Evolutionary conservation across 2,888 invertebrate genomes (phyloP), one percentile per base, ranked within the genome.

Genomic region (Cryptophagus acutangulus): DNA sequence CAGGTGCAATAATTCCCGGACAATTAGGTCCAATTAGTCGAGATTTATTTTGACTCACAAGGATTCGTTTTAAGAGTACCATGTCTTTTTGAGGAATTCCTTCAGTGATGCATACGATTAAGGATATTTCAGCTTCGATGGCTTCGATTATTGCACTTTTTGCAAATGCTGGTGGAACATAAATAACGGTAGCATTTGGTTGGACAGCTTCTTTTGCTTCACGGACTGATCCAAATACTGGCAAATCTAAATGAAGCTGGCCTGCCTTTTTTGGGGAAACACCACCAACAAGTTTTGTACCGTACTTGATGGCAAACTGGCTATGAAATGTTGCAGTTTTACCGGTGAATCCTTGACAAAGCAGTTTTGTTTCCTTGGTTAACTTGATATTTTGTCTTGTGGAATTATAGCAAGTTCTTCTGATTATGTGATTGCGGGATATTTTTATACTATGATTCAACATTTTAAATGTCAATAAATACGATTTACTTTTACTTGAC

Each of bases 11-110:
- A 48, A 89, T 81, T 51, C 65, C 88, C 5, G 88, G 88, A 66
- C 88, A 89, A 65, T 89, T 90, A 2, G 88, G 89, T 1, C 89
- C 88, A 51, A 89, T 76, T 8, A 90, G 71, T 50, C 88, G 73
- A 1, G 82, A 80, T 64, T 84, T 85, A 57, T 69, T 73, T 64
- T 88, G 86, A 54, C 73, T 63, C 1, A 75, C 48, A 13, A 82
- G 67, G 24, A 71, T 69, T 48, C 79, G 73, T 63, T 85, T 86
- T 4, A 90, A 83, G 58, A 76, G 74, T 8, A 88, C 87, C 88
- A 90, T 89, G 60, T 90, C 88, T 56, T 85, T 80, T 58, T 84
- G 54, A 1, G 61, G 63, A 31, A 62, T 56, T 1, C 61, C 61
- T 39, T 63, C 61, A 2, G 61, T 63, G 12, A 89, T 88, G 62